These are phyloP conservation scores for Gnathonemus longibarbis DNA, from an alignment of 2,113 vertebrate genomes.

Conservation along the genomic window DNA sequence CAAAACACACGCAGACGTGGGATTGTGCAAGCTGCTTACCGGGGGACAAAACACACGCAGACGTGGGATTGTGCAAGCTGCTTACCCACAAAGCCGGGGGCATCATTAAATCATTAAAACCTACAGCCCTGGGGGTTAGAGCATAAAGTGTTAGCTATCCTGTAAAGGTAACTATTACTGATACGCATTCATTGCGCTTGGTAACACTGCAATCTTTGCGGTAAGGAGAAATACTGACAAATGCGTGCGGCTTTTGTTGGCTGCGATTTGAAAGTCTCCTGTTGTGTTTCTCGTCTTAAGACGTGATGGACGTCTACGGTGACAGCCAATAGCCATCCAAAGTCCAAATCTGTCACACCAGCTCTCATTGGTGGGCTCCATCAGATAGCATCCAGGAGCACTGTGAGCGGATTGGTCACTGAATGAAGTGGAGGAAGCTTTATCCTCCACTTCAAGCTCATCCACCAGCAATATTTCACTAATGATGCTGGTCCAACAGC, in stretches of 20 bases:
- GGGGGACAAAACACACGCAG: not conserved
- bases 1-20: not conserved
- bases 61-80: not conserved
- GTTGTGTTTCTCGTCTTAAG: not conserved
- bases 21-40: not conserved
- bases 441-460: not conserved
- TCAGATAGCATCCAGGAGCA: not conserved
- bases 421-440: not conserved
- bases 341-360: not conserved
- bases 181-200: not conserved
- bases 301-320: not conserved
- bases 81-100: not conserved
- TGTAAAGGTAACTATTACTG: not conserved
- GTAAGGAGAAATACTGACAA: not conserved
- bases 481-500: too few relatives aligned
- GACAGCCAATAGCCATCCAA: not conserved
- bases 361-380: not conserved
- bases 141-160: not conserved
- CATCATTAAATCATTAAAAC: not conserved
- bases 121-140: not conserved
- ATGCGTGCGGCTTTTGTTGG: not conserved
- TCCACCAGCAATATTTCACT: too few relatives aligned
- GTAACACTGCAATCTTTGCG: not conserved
- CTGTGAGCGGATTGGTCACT: not conserved
- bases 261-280: not conserved